Conservation (phyloP, 2,113 vertebrate species). For the Ranitomeya imitator region DNA sequence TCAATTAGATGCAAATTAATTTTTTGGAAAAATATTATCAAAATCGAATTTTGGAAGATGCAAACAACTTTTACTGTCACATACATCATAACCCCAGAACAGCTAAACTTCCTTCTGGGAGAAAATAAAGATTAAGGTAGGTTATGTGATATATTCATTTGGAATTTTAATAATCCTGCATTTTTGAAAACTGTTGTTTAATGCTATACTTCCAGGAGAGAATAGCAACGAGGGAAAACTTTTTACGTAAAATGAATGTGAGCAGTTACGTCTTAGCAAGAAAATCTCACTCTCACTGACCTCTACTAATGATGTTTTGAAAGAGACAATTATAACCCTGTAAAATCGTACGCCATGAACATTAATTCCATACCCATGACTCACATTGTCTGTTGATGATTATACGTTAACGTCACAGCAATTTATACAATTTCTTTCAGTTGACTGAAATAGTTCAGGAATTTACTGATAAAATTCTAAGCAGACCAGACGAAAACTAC, state of each 20-base stretch:
- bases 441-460: not conserved
- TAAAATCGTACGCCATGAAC: not conserved
- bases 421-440: slow-evolving; percentile 29
- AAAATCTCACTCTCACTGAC: not conserved
- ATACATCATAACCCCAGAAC: too few species aligned
- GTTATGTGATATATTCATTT: not conserved
- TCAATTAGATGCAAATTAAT: too few species aligned
- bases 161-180: not conserved
- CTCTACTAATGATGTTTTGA: not conserved
- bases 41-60: too few species aligned
- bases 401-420: slow-evolving; percentile 6
- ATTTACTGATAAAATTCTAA: slow-evolving; percentile 23
- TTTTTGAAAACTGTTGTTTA: not conserved
- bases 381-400: not conserved
- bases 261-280: not conserved
- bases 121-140: not conserved
- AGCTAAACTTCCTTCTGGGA: too few species aligned
- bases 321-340: slow-evolving; percentile 8
- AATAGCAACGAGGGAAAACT: not conserved
- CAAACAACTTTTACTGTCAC: too few species aligned
- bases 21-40: too few species aligned
- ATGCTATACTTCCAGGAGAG: not conserved
- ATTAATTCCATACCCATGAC: not conserved
- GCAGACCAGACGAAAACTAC: slow-evolving; percentile 3
- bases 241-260: not conserved